Evolutionary conservation across 2,888 invertebrate species (phyloP), one percentile per base, ranked within the genome.

Genomic region (Trissolcus japonicus): DNA sequence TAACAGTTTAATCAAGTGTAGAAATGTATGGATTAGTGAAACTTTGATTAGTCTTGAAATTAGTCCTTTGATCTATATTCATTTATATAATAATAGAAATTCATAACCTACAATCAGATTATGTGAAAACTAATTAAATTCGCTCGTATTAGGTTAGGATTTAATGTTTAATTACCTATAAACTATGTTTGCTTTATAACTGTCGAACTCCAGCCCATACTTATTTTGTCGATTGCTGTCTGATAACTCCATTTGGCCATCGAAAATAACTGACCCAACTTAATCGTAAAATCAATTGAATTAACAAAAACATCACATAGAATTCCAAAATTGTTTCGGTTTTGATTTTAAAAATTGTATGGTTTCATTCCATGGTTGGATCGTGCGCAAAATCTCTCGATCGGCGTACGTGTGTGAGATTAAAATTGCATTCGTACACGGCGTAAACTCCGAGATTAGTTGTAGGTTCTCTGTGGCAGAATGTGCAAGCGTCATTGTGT

Each of bases 401-500:
- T 7, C 9, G 35, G 1, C 9, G 46, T 4, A 7, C 46, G 46
- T 46, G 2, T n/a, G 43, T n/a, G 43, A 1, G 46, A 16, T 65
- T 65, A 66, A 66, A 50, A 57, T 51, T 51, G 48, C 50, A 55
- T 54, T 41, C 1, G 13, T 57, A 57, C 55, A 65, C 11, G 55
- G 11, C 6, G 73, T 78, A 76, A 79, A 79, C 35, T 35, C 2
- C 4, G 19, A 51, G 19, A 51, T 46, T 16, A 46, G 16, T n/a
- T 16, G 46, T 46, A 14, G 16, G 46, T 46, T 4, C 46, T 4
- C 46, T n/a, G 46, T 14, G 46, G 46, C n/a, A 71, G 75, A 71
- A 69, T 80, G 73, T 78, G 63, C 69, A 76, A 63, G 80, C 76
- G 57, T 69, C 73, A 74, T 72, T 54, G 59, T 54, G 79, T 80